Base-by-base conservation (phyloP, 2,113 vertebrate species). In the Zosterops japonicus region DNA sequence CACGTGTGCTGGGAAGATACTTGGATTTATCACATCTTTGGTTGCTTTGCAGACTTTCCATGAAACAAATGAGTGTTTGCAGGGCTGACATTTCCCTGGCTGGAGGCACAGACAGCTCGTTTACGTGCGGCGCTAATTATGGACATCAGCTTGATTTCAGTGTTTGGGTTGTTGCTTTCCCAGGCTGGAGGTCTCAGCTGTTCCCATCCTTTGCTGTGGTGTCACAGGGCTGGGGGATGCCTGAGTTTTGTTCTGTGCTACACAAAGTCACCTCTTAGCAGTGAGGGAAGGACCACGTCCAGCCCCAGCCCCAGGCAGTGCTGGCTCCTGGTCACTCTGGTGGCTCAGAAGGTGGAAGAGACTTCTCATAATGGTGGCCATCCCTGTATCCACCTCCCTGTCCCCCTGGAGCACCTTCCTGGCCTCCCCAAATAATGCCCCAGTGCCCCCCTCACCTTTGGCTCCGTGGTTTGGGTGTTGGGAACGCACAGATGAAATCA, bases 51-150 rank as follows among this genome's bases (percentile, higher is more conserved):
- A 61, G 47, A 57, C 63, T 89, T 89, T 53, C 63, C 46, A 5
- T 14, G 65, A 59, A 70, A 17, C 65, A 33, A 60, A 31, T 4
- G 63, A 35, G 5, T 25, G 9, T 90, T 80, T 85, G 53, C 70
- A 44, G 59, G 84, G 67, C 91, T 95, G 94, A 87, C 50, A 11
- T 84, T 79, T 74, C 68, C 57, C 94, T 80, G 95, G 93, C 67
- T 82, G 93, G n/a, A 57, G 31, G 82, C 76, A 77, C 89, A 84
- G 81, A 16, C 61, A 17, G 83, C 93, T 82, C 92, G 55, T 96
- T 97, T 93, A 65, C 7, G 14, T 57, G 84, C 39, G 41, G 57
- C 14, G 15, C 84, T 93, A 84, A 92, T 87, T 91, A 55, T 0
- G 82, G 86, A 12, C 69, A 6, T 55, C 44, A 35, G 57, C 94